phyloP scores from a whole-genome alignment of 2,888 invertebrate genomes.

The Pogonocherus hispidulus region DNA sequence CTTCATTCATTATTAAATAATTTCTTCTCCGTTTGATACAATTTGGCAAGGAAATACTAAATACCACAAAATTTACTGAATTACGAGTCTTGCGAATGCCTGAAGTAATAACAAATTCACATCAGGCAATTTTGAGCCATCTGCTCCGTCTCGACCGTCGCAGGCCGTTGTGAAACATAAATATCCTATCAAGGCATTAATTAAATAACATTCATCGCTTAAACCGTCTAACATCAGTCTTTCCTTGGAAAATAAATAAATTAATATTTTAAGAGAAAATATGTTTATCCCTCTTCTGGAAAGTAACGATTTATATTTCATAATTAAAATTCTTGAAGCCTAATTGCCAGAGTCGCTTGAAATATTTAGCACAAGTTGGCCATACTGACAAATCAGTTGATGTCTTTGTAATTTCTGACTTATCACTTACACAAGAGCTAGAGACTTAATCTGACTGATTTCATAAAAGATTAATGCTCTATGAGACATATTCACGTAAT shows the following conservation, averaged over 20 bases:
- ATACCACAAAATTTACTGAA: constrained; percentile 9
- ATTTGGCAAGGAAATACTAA: constrained; percentile 3
- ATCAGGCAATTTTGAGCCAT: constrained; percentile 28
- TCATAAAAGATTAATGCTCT: too few relatives aligned
- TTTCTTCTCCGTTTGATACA: background rate
- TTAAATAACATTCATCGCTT: constrained; percentile 27
- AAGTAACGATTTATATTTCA: background rate
- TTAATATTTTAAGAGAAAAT: constrained; percentile 1
- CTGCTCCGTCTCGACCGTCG: constrained; percentile 24
- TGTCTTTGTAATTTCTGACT: too few relatives aligned
- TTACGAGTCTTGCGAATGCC: background rate
- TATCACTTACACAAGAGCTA: too few relatives aligned
- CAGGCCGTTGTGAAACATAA: constrained; percentile 21
- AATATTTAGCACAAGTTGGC: too few relatives aligned
- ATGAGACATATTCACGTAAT: too few relatives aligned
- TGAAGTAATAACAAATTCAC: constrained; percentile 31
- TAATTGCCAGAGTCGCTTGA: too few relatives aligned
- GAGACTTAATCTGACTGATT: too few relatives aligned
- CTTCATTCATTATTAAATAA: background rate
- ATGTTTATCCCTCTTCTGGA: background rate
- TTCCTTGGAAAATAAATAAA: background rate
- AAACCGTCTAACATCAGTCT: constrained; percentile 3
- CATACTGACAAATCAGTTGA: too few relatives aligned
- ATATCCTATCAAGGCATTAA: constrained; percentile 30
- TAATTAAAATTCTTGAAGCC: background rate